These are phyloP conservation scores for Hippoglossus stenolepis DNA, from an alignment of 2,113 vertebrate genomes.

Conservation along the genomic window DNA sequence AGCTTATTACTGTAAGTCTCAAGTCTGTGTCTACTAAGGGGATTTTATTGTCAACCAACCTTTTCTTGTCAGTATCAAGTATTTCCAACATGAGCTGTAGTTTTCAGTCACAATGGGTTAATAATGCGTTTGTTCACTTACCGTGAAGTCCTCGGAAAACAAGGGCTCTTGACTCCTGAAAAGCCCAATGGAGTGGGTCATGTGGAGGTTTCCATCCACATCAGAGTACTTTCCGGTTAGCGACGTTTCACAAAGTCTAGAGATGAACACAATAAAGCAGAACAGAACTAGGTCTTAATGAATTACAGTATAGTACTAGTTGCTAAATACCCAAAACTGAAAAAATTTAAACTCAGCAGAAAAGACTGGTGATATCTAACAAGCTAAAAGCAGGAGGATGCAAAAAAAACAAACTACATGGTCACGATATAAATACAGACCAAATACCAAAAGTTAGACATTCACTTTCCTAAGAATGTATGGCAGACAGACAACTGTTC, in stretches of 20 bases:
- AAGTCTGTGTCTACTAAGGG: too few species aligned
- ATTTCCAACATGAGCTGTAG: background rate
- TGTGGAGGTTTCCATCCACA: constrained; percentile 77
- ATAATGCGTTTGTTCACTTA: constrained; percentile 58
- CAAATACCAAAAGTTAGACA: too few species aligned
- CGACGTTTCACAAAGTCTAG: constrained; percentile 92
- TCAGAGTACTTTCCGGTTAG: constrained; percentile 88
- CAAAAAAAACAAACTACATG: too few species aligned
- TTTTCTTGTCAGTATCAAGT: background rate
- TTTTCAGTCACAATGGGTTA: background rate
- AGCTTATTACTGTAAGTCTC: too few species aligned
- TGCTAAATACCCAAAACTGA: too few species aligned
- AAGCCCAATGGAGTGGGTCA: constrained; percentile 85
- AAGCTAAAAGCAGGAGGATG: too few species aligned
- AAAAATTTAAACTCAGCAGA: too few species aligned
- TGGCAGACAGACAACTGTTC: too few species aligned
- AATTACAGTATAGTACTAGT: background rate
- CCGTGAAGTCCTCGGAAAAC: constrained; percentile 86
- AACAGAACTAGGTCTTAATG: too few species aligned
- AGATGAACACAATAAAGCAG: background rate
- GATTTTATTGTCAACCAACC: too few species aligned
- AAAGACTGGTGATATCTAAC: background rate
- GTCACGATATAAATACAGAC: too few species aligned
- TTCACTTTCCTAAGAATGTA: too few species aligned
- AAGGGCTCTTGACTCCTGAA: constrained; percentile 95